Base-by-base conservation (phyloP, 2,888 invertebrate species). In the Ommatoiulus sabulosus region DNA sequence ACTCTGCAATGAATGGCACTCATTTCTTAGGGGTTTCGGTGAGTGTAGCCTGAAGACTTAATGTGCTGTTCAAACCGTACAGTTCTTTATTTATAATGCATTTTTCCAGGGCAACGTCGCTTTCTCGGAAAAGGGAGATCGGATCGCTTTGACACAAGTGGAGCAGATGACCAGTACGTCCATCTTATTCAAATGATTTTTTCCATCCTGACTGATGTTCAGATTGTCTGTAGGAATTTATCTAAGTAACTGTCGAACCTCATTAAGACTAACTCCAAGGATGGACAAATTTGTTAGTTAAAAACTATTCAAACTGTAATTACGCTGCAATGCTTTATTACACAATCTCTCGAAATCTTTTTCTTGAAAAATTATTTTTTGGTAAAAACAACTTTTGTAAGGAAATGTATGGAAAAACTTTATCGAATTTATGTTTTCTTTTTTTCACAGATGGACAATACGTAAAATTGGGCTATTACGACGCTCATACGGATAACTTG, bases 11-110 rank as follows among this genome's bases (percentile, higher is more conserved):
- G 94, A 99, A 99, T 93, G 97, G 97, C n/a, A 99, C 99, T 35
- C 97, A 98, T 92, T 99, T 99, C 93, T 94, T 98, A 88, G 99
- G 99, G 90, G 97, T 99, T 90, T 99, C 99, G 92, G 99, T 99
- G 94, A 95, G 97, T 95, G 88, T 10, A 44, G 1, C 80, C 35
- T 80, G 4, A 10, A 10, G 35, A 57, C 72, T 46, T 87, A n/a
- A n/a, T n/a, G 20, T 0, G 20, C 80, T 15, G 8, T 24, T 35
- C 35, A 35, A 35, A 35, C 2, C 35, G 2, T 35, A 35, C 35
- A 35, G 35, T 35, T 35, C 35, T 35, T 35, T 1, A 35, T 35
- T 35, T 35, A 35, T 35, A 35, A 35, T 35, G 35, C 35, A 35
- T 57, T 44, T 89, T 46, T 89, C 48, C 86, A 99, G 99, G 99